Percentiles rank a stretch among this genome's conserved stretches.
Conservation (phyloP, 2,888 invertebrate genomes). For the Nephrocerus scutellatus region DNA sequence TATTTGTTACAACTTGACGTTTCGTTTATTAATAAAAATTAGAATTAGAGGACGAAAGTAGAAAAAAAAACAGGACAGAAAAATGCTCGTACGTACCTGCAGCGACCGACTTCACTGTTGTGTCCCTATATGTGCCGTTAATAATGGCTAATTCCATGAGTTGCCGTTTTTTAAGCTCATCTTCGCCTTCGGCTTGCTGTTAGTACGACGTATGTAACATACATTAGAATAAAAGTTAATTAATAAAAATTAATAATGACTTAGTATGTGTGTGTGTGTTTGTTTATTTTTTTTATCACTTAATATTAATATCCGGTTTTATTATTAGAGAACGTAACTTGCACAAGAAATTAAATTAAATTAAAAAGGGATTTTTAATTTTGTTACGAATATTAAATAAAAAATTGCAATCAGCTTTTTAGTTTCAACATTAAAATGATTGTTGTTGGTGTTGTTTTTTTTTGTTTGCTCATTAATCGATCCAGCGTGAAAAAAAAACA, state of each 20-base stretch:
- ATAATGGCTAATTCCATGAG: conserved; percentile 99
- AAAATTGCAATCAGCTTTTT: conserved; percentile 1
- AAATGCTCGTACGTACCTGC: conserved; percentile 58
- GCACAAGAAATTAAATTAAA: conserved; percentile 29
- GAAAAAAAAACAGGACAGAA: conserved; percentile 10
- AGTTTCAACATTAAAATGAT: background rate
- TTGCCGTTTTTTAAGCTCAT: conserved; percentile 98
- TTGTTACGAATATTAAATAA: conserved; percentile 3
- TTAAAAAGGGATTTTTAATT: conserved; percentile 21
- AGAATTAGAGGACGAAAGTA: background rate
- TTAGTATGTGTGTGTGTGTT: conserved; percentile 18
- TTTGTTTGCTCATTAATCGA: conserved; percentile 1
- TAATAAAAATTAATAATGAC: conserved; percentile 21
- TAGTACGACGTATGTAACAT: conserved; percentile 39
- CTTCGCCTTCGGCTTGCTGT: conserved; percentile 98
- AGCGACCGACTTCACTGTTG: conserved; percentile 77
- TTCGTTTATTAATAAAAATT: conserved; percentile 12
- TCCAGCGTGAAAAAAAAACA: background rate
- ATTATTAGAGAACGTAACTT: conserved; percentile 32
- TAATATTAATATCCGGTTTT: conserved; percentile 20
- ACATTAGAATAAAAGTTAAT: conserved; percentile 23
- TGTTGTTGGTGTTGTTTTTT: conserved; percentile 6
- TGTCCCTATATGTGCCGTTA: conserved; percentile 98
- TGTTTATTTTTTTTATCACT: conserved; percentile 23
- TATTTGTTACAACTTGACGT: conserved; percentile 13